Evolutionary conservation across 2,888 invertebrate genomes (phyloP).

Genomic region (Drosophila flavopinicola): DNA sequence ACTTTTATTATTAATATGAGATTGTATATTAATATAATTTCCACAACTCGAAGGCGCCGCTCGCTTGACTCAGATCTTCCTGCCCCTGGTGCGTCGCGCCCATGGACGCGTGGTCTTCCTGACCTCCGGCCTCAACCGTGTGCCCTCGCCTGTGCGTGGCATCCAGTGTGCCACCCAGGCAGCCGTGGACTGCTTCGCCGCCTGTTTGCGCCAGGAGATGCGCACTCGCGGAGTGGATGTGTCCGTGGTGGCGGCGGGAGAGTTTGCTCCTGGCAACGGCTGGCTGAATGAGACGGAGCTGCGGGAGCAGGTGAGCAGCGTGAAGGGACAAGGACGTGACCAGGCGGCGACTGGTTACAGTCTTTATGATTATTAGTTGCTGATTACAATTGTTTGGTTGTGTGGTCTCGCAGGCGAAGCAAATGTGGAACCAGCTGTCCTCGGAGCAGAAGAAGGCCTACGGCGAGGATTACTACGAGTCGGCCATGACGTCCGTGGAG

Average conservation of each 20-base stretch:
- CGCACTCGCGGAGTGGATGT: conserved; percentile 92
- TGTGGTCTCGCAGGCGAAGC: conserved; percentile 86
- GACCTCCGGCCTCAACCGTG: conserved; percentile 90
- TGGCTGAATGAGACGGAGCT: conserved; percentile 90
- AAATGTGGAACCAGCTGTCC: conserved; percentile 92
- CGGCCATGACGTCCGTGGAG: conserved; percentile 91
- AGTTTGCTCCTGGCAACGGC: conserved; percentile 91
- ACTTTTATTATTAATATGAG: too few species aligned
- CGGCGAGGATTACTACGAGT: conserved; percentile 93
- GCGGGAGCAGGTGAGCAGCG: conserved; percentile 86
- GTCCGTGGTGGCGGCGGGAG: conserved; percentile 93
- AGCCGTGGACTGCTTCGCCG: conserved; percentile 92
- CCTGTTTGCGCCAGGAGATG: conserved; percentile 92
- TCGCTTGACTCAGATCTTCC: conserved; percentile 90
- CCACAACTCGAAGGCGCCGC: too few species aligned
- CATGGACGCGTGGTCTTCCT: conserved; percentile 92
- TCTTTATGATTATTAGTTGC: conserved; percentile 68
- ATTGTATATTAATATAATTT: too few species aligned
- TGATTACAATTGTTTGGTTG: conserved; percentile 1
- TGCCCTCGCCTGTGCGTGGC: conserved; percentile 92
- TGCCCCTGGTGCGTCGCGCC: conserved; percentile 91
- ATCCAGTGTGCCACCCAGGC: conserved; percentile 92
- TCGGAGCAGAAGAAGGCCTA: conserved; percentile 92
- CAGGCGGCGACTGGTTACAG: conserved; percentile 23
- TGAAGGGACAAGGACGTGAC: conserved; percentile 44